These are phyloP conservation scores for Eupithecia pulchellata DNA, from an alignment of 2,888 invertebrate genomes.

Conservation along the genomic window DNA sequence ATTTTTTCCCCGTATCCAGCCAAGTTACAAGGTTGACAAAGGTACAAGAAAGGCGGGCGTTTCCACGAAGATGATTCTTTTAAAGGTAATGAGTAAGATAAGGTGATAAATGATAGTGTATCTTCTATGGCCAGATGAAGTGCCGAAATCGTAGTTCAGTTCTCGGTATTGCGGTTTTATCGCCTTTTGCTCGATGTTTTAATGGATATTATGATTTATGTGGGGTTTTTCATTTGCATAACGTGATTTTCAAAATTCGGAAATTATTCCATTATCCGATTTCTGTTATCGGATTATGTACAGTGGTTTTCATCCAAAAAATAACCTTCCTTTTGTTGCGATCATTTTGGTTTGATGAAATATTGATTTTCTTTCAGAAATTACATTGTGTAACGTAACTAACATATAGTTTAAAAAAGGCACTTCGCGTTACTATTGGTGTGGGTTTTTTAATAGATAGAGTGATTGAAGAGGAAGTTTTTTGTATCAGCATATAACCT, in stretches of 20 bases:
- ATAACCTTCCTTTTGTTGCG: not conserved
- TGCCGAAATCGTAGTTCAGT: slow-evolving; percentile 41
- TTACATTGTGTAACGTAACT: not conserved
- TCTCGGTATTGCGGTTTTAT: slow-evolving; percentile 40
- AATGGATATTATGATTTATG: slow-evolving; percentile 9
- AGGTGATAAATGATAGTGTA: slow-evolving; percentile 60
- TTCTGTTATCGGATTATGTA: not conserved
- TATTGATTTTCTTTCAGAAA: too few relatives aligned
- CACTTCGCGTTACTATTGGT: too few relatives aligned
- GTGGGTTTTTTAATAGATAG: too few relatives aligned
- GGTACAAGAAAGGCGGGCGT: slow-evolving; percentile 60
- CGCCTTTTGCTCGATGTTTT: slow-evolving; percentile 38
- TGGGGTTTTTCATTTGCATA: not conserved
- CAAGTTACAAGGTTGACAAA: slow-evolving; percentile 58
- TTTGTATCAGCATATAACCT: too few relatives aligned
- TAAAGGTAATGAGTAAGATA: slow-evolving; percentile 60
- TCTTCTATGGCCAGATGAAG: slow-evolving; percentile 54
- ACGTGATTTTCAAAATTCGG: not conserved
- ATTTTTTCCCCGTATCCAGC: slow-evolving; percentile 63
- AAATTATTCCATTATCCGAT: not conserved
- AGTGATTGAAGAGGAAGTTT: too few relatives aligned
- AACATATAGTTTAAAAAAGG: too few relatives aligned
- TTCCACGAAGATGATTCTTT: slow-evolving; percentile 58
- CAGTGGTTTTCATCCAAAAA: not conserved
- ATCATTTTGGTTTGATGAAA: too few relatives aligned